Evolutionary conservation across 1,140 invertebrate species (phyloP).

Genomic region (Philotrypesis tridentata): DNA sequence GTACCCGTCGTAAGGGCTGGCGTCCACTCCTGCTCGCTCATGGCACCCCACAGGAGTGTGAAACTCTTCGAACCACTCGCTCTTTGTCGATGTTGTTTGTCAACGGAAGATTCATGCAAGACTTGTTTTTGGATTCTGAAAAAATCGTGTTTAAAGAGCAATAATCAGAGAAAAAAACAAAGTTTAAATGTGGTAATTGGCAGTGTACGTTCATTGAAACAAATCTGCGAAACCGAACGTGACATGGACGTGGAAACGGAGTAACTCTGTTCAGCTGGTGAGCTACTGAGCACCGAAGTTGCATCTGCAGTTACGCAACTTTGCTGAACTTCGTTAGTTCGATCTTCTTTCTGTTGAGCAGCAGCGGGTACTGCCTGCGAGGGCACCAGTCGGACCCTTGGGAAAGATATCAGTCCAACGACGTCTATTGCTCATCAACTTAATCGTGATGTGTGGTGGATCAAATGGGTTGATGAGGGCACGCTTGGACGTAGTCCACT

Average conservation of each 20-base stretch:
- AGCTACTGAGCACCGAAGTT: conserved; percentile 57
- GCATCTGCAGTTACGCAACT: conserved; percentile 41
- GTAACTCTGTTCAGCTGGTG: conserved; percentile 56
- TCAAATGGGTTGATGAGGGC: conserved; percentile 97
- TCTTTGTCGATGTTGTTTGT: conserved; percentile 59
- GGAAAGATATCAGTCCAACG: conserved; percentile 99
- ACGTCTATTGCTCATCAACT: conserved; percentile 95
- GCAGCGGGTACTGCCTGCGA: conserved; percentile 87
- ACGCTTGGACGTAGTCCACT: conserved; percentile 77
- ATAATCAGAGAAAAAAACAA: not conserved
- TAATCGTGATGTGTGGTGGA: conserved; percentile 96
- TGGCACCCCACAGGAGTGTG: conserved; percentile 90
- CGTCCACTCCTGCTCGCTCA: conserved; percentile 95
- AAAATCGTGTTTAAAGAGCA: conserved; percentile 18
- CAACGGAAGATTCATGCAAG: conserved; percentile 55
- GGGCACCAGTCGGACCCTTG: conserved; percentile 90
- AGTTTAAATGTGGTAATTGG: too few species aligned
- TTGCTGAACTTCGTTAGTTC: conserved; percentile 53
- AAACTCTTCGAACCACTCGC: conserved; percentile 75
- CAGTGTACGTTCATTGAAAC: conserved; percentile 71
- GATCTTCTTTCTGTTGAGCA: conserved; percentile 59
- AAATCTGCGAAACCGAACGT: conserved; percentile 68
- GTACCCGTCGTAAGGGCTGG: conserved; percentile 93
- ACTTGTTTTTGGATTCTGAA: conserved; percentile 64
- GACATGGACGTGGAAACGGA: conserved; percentile 57